Evolutionary conservation across 2,888 invertebrate genomes (phyloP).

Genomic region (Diaphora mendica): DNA sequence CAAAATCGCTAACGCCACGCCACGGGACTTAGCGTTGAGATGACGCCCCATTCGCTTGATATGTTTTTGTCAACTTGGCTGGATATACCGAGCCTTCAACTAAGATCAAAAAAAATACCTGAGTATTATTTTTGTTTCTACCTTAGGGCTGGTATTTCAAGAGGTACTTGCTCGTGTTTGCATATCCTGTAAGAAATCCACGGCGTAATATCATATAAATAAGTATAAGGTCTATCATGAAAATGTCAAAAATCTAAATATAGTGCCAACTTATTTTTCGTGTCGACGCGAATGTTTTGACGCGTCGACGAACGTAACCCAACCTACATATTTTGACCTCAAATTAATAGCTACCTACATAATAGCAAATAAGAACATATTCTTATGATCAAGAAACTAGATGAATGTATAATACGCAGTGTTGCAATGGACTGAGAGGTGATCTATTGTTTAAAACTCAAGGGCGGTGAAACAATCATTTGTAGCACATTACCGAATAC

Average conservation of each 20-base stretch:
- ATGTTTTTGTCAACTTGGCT: too few species aligned
- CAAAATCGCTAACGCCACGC: too few species aligned
- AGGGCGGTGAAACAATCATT: conserved; percentile 23
- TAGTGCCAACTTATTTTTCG: background rate
- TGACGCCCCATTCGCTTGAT: too few species aligned
- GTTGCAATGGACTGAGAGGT: conserved; percentile 12
- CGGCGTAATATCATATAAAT: background rate
- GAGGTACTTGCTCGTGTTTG: background rate
- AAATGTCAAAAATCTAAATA: background rate
- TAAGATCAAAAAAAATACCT: too few species aligned
- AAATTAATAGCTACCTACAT: background rate
- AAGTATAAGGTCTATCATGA: background rate
- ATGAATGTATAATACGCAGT: conserved; percentile 12
- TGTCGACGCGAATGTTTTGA: background rate
- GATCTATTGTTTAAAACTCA: conserved; percentile 21
- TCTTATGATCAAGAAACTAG: conserved; percentile 8
- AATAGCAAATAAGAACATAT: background rate
- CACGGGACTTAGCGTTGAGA: too few species aligned
- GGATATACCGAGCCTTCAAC: too few species aligned
- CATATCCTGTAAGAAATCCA: background rate
- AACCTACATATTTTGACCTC: background rate
- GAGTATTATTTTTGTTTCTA: too few species aligned
- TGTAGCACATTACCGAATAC: conserved; percentile 6
- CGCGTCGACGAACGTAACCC: background rate
- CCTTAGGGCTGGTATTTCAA: too few species aligned